Evolutionary conservation across 1,140 invertebrate species (phyloP).

Genomic region (Caenorhabditis remanei): DNA sequence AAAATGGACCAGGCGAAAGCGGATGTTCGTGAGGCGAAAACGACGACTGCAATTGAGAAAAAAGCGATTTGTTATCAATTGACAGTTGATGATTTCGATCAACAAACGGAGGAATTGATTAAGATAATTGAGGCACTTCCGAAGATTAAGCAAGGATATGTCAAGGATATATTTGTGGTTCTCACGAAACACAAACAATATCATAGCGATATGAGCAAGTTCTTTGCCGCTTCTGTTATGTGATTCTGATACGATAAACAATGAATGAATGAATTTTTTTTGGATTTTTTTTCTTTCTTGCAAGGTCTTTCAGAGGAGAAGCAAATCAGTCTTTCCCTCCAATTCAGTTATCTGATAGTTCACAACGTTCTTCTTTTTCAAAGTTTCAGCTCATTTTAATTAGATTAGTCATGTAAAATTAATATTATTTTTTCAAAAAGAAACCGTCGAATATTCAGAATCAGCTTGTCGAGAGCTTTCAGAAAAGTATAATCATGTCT

Average conservation of each 20-base stretch:
- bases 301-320: no score
- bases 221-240: slow-evolving; percentile 2
- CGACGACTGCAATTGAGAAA: slow-evolving; percentile 44
- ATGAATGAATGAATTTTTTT: neutral
- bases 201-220: slow-evolving; percentile 44
- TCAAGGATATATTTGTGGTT: neutral
- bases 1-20: slow-evolving; percentile 46
- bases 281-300: no score
- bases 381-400: no score
- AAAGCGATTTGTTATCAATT: slow-evolving; percentile 52
- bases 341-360: no score
- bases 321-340: no score
- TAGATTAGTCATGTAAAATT: no score
- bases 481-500: no score
- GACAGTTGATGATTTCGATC: slow-evolving; percentile 40
- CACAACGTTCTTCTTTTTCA: no score
- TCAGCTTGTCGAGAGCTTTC: no score
- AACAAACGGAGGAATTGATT: slow-evolving; percentile 29
- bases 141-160: slow-evolving; percentile 31
- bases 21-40: slow-evolving; percentile 44
- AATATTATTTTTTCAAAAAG: no score
- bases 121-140: slow-evolving; percentile 43
- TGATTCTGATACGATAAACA: neutral
- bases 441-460: no score
- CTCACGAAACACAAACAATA: slow-evolving; percentile 18